Evolutionary conservation across 2,113 vertebrate genomes (phyloP).

Genomic region (Rhinoderma darwinii): DNA sequence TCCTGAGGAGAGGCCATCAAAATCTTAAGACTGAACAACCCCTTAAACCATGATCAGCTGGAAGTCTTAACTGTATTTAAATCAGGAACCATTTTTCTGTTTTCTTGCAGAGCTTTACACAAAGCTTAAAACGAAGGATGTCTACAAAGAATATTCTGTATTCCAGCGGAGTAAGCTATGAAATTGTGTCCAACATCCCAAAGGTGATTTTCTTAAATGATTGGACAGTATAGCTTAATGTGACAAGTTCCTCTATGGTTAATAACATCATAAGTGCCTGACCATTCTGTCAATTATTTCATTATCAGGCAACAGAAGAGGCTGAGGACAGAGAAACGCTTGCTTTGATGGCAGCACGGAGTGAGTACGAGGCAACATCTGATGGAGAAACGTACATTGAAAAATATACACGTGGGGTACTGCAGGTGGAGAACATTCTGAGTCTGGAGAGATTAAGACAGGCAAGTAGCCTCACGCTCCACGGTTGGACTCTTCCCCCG

Average conservation of each 20-base stretch:
- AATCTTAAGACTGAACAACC: too few species aligned
- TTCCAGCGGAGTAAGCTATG: slow-evolving; percentile 92
- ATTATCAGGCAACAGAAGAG: slow-evolving; percentile 90
- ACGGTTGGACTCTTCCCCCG: too few species aligned
- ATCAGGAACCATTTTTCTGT: slow-evolving; percentile 38
- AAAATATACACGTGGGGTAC: slow-evolving; percentile 90
- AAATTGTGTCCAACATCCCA: slow-evolving; percentile 98
- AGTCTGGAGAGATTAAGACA: slow-evolving; percentile 92
- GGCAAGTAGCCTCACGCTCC: slow-evolving; percentile 72
- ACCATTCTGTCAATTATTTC: not conserved
- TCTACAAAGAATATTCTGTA: slow-evolving; percentile 89
- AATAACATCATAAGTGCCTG: not conserved
- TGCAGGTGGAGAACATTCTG: slow-evolving; percentile 94
- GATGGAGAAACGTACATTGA: slow-evolving; percentile 96
- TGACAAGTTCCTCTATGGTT: too few species aligned
- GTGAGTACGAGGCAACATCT: slow-evolving; percentile 81
- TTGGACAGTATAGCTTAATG: too few species aligned
- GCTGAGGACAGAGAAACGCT: slow-evolving; percentile 93
- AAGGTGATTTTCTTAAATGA: slow-evolving; percentile 83
- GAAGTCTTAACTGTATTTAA: not conserved
- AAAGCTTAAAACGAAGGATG: slow-evolving; percentile 96
- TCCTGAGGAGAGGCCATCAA: too few species aligned
- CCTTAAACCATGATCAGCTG: not conserved
- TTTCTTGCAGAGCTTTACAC: slow-evolving; percentile 89
- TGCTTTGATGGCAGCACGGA: slow-evolving; percentile 92